A percentile compares a stretch with the other conserved stretches of the same genome.
phyloP scores from a whole-genome alignment of 2,113 vertebrate genomes.

The Diglossa brunneiventris region DNA sequence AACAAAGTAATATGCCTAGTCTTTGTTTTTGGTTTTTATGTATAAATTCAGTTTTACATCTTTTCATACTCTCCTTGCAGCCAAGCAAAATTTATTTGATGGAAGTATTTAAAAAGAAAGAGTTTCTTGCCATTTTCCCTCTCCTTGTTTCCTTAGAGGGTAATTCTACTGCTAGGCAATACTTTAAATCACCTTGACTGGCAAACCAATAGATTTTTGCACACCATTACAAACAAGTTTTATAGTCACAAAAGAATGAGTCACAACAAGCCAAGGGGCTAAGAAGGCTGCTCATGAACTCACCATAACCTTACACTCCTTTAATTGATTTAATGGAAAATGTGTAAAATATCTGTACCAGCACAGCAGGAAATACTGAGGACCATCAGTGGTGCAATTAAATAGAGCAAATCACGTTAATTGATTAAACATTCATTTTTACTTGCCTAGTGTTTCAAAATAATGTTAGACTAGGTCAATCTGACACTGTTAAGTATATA shows the following conservation, averaged over 20 bases:
- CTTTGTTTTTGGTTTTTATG: background rate
- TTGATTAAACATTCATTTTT: conserved; percentile 39
- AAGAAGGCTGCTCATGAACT: background rate
- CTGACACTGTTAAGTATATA: background rate
- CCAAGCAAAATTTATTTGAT: background rate
- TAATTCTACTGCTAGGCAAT: background rate
- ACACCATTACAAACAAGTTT: background rate
- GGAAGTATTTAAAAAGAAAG: background rate
- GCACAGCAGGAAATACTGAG: background rate
- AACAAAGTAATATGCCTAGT: background rate
- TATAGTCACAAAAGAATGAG: background rate
- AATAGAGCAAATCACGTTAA: conserved; percentile 1
- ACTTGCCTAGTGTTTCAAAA: conserved; percentile 5
- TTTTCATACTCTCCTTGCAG: background rate
- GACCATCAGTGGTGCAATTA: background rate
- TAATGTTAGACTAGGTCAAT: background rate
- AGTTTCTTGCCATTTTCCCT: background rate
- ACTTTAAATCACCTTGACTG: conserved; percentile 22
- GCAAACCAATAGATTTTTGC: background rate
- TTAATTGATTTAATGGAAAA: background rate
- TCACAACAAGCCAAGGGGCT: background rate
- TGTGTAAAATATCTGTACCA: background rate
- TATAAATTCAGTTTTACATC: background rate
- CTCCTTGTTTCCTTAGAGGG: background rate
- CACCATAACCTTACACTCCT: background rate